Percentiles rank a stretch among this genome's conserved stretches.
Evolutionary conservation across 2,797 vertebrate genomes (phyloP).

Genomic region (Sarcophilus harrisii): DNA sequence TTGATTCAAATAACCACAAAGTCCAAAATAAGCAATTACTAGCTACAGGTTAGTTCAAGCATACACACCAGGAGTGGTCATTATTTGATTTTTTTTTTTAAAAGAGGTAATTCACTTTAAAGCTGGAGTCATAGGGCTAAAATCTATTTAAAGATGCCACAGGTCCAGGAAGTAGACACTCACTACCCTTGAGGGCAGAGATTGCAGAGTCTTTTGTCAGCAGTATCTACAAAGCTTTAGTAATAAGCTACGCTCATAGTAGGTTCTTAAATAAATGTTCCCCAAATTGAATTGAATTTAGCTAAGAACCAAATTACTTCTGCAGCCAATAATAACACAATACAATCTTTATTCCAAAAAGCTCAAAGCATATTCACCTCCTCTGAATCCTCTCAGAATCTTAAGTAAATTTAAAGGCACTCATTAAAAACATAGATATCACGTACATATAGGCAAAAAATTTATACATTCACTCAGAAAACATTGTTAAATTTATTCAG

Average conservation of each 20-base stretch:
- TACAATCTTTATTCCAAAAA: conserved; percentile 28
- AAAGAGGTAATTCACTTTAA: conserved; percentile 28
- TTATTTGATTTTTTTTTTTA: background rate
- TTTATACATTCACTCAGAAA: background rate
- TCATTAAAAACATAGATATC: background rate
- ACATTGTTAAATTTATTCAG: conserved; percentile 35
- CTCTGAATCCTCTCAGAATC: conserved; percentile 55
- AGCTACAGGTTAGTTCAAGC: background rate
- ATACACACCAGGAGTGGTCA: background rate
- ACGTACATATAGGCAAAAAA: background rate
- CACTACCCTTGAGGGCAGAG: conserved; percentile 4
- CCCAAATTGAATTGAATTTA: background rate
- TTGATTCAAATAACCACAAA: background rate
- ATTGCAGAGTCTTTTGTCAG: background rate
- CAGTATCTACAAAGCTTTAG: background rate
- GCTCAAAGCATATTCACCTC: background rate
- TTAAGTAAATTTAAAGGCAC: background rate
- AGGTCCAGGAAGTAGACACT: conserved; percentile 77
- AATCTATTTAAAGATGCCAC: conserved; percentile 77
- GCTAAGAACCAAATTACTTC: conserved; percentile 56
- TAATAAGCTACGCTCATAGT: background rate
- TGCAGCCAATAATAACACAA: conserved; percentile 73
- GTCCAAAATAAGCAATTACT: background rate
- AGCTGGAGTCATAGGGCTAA: conserved; percentile 60
- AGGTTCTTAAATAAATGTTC: background rate